Evolutionary conservation across 2,113 vertebrate genomes (phyloP), one percentile per base, ranked within the genome.

Genomic region (Corythoichthys haematopterus): DNA sequence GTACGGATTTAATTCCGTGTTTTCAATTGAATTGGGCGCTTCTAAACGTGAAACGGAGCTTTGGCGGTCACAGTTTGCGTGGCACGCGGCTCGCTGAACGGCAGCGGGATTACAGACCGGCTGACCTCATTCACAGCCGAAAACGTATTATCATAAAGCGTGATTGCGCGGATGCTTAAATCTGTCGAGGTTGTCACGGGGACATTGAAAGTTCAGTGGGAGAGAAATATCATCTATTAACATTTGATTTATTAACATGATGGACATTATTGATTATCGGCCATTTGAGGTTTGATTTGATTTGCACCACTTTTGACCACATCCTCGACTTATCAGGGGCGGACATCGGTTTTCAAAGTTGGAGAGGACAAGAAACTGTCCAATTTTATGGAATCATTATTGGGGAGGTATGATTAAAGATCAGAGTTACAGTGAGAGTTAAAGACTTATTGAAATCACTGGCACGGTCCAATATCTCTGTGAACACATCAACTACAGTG

Each of bases 121-220:
- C 9, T 91, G 91, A 90, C 89, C 89, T 87, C 74, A 86, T 89
- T 91, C 60, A 68, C 53, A 50, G 71, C 70, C 70, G 67, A 78
- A 87, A 88, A 85, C 82, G 74, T 81, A 89, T 87, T 87, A 89
- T 85, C 68, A 84, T 80, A 88, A 91, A 90, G 59, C 82, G 86
- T 43, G 89, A 89, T 33, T 53, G 50, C 68, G 65, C 63, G 62
- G 75, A 8, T 61, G 52, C 74, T 74, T 80, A 62, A 87, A 86
- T 80, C 78, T 78, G 77, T 72, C 88, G 88, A 90, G 90, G 88
- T 79, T 5, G 4, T 43, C 64, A 16, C 53, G 11, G 52, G 68
- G 38, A 81, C 9, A 1, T 35, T 14, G 14, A 16, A 0, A 10
- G 2, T 2, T 3, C 12, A n/a, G 20, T 9, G 20, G n/a, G 28